phyloP scores from a whole-genome alignment of 2,888 invertebrate genomes.

The Protophormia terraenovae region DNA sequence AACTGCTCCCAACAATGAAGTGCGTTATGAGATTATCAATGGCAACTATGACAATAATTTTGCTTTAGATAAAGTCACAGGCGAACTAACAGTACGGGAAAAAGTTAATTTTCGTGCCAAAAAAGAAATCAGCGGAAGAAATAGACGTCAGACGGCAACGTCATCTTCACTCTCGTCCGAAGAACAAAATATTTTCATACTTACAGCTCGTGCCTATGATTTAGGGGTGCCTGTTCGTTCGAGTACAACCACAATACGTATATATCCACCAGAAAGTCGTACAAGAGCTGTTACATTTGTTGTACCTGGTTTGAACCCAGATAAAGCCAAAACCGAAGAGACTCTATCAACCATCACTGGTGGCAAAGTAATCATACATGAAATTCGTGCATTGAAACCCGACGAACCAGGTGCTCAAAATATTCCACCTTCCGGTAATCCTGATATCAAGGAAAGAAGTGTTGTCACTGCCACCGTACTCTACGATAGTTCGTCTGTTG shows the following conservation, averaged over 20 bases:
- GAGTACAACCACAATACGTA: slow-evolving; percentile 87
- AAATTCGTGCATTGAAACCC: slow-evolving; percentile 86
- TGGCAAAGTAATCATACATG: slow-evolving; percentile 88
- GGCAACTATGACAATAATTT: slow-evolving; percentile 90
- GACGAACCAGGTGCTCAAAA: slow-evolving; percentile 83
- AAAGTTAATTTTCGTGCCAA: slow-evolving; percentile 78
- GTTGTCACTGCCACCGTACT: slow-evolving; percentile 88
- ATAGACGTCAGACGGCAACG: slow-evolving; percentile 66
- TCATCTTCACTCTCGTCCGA: slow-evolving; percentile 50
- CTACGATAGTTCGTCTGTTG: slow-evolving; percentile 85
- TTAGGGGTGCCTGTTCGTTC: slow-evolving; percentile 90
- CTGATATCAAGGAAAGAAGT: slow-evolving; percentile 85
- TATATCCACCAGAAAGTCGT: slow-evolving; percentile 89
- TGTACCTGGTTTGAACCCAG: slow-evolving; percentile 89
- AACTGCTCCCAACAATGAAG: slow-evolving; percentile 91
- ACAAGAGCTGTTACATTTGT: slow-evolving; percentile 91
- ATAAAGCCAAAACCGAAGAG: slow-evolving; percentile 88
- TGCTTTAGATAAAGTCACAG: slow-evolving; percentile 88
- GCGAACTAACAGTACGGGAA: slow-evolving; percentile 86
- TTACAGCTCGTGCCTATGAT: slow-evolving; percentile 91
- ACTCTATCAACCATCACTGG: slow-evolving; percentile 90
- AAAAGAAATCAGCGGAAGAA: slow-evolving; percentile 74
- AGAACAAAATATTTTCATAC: slow-evolving; percentile 81
- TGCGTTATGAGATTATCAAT: slow-evolving; percentile 91
- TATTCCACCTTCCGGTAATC: slow-evolving; percentile 80